Conservation (phyloP, 2,797 vertebrate species). For the Columba guinea region DNA sequence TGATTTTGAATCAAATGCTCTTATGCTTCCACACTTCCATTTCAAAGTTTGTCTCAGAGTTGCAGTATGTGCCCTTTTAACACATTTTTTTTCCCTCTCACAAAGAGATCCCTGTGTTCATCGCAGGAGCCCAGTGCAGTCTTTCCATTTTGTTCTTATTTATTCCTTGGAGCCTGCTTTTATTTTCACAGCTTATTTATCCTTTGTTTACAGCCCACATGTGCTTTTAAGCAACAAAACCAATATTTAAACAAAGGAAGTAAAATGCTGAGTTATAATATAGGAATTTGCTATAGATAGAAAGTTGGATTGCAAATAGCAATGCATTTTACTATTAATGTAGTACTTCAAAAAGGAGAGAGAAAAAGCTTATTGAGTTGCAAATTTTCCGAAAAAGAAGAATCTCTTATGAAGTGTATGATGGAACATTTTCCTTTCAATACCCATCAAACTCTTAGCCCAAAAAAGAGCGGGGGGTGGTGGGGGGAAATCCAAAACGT, state of each 20-base stretch:
- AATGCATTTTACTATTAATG: constrained; percentile 23
- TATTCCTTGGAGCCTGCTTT: constrained; percentile 68
- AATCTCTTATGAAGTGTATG: constrained; percentile 16
- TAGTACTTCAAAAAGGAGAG: constrained; percentile 9
- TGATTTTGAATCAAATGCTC: constrained; percentile 77
- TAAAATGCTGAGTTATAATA: constrained; percentile 61
- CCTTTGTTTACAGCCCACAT: constrained; percentile 67
- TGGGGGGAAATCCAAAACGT: neutral
- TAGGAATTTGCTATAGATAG: constrained; percentile 64
- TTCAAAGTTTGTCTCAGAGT: constrained; percentile 74
- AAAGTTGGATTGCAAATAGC: constrained; percentile 62
- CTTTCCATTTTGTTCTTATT: constrained; percentile 65
- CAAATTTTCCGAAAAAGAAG: constrained; percentile 2
- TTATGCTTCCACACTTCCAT: constrained; percentile 72
- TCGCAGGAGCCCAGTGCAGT: constrained; percentile 47
- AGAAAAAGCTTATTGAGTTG: constrained; percentile 45
- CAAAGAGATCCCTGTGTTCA: constrained; percentile 67
- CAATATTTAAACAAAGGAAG: constrained; percentile 67
- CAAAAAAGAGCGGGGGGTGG: neutral
- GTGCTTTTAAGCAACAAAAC: constrained; percentile 67
- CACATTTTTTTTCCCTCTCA: constrained; percentile 23
- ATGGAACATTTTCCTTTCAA: constrained; percentile 31
- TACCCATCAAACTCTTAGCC: constrained; percentile 17
- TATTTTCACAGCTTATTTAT: constrained; percentile 57
- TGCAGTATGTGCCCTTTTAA: constrained; percentile 67